phyloP scores from a whole-genome alignment of 2,113 vertebrate genomes.

The Dicaeum eximium region DNA sequence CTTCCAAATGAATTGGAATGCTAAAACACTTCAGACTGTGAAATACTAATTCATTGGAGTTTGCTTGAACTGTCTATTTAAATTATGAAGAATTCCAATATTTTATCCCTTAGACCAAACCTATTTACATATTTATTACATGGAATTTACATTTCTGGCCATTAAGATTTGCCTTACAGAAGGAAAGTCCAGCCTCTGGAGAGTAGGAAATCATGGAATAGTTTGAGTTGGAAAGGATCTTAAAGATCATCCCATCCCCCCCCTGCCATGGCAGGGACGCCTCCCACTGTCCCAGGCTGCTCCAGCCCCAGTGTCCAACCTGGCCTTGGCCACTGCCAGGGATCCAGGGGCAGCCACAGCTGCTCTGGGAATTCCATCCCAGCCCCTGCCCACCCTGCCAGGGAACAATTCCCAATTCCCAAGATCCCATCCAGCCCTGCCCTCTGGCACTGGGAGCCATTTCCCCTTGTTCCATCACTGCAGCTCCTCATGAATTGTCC shows the following conservation, averaged over 20 bases:
- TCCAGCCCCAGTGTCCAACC: neutral
- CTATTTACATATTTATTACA: too few relatives aligned
- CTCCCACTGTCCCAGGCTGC: neutral
- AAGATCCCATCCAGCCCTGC: rapidly evolving
- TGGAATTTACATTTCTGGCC: too few relatives aligned
- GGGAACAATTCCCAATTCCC: neutral
- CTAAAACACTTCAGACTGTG: too few relatives aligned
- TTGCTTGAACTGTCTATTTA: too few relatives aligned
- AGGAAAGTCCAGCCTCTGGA: too few relatives aligned
- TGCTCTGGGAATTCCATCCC: neutral
- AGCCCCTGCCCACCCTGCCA: neutral
- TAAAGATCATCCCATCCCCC: rapidly evolving
- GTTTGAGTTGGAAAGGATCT: neutral
- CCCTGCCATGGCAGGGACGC: neutral
- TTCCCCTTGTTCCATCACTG: neutral
- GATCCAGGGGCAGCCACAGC: neutral
- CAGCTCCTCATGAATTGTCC: neutral
- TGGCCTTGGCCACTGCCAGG: neutral
- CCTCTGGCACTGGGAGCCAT: neutral
- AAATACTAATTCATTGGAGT: too few relatives aligned
- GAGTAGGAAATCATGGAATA: neutral
- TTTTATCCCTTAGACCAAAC: too few relatives aligned
- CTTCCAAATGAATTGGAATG: too few relatives aligned
- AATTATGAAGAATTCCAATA: too few relatives aligned
- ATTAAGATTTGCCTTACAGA: too few relatives aligned